Base-by-base conservation (phyloP, 2,113 vertebrate species). In the Chaenocephalus aceratus region DNA sequence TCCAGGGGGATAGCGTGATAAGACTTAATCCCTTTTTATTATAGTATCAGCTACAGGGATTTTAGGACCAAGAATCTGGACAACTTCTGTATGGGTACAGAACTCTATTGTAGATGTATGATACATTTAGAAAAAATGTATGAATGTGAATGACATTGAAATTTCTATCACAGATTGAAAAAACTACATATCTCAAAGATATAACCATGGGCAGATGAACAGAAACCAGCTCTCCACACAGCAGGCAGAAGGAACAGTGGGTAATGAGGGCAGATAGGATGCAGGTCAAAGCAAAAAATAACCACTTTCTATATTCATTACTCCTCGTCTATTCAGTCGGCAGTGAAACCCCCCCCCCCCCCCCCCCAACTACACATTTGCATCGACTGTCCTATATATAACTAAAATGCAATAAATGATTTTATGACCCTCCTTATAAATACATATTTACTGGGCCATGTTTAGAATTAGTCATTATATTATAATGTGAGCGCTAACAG, bases 271-370 rank as follows among this genome's bases (percentile, higher is more conserved):
- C 64, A 72, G 76, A 78, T 6, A 64, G 49, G 72, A 87, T 69
- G 78, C 84, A 86, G 84, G 84, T 89, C 79, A 83, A 64, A 77
- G 72, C 75, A 67, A 80, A 54, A 86, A 79, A 72, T 59, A 79
- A 86, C 72, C 46, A 63, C 41, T 82, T 86, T 84, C 64, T 72
- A 54, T 58, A 44, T 9, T 53, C 49, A 75, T 78, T 79, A 77
- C 53, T 72, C 41, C 67, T 85, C 18, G 1, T 75, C 69, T 44
- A n/a, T 56, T 75, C 56, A 66, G 67, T 74, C 64, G 41, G 74
- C 54, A 63, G 14, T 12, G 23, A 80, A 79, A 70, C 30, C n/a
- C 60, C 18, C 63, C 21, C 23, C 56, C n/a, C n/a, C n/a, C n/a
- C n/a, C 21, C 21, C 21, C 21, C 21, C 21, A 41, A 74, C 7